Base-by-base conservation (phyloP, 1,140 invertebrate species). In the Euwallacea similis region DNA sequence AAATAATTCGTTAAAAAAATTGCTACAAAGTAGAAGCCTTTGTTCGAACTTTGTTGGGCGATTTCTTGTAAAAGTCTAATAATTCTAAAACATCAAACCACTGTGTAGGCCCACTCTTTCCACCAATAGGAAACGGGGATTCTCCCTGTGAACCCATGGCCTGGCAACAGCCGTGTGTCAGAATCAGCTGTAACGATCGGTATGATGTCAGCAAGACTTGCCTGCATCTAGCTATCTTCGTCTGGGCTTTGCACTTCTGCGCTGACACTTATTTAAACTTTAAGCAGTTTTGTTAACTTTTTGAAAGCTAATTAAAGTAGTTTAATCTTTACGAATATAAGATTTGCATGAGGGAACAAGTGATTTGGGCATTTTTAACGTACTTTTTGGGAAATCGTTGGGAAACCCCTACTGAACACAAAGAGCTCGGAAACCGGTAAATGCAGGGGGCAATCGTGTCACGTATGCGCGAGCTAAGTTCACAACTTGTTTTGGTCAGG, bases 111-210 rank as follows among this genome's bases (percentile, higher is more conserved):
- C 70, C 68, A 60, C 61, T 44, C 16, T 11, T 16, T 7, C 70
- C 53, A 69, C 78, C 78, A 79, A 79, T 79, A 60, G 69, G 63
- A 73, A 73, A 21, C 62, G 64, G 67, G 61, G 50, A 62, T 74
- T 72, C 65, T 63, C 71, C 67, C 76, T 74, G 65, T 73, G 65
- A 74, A 76, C 71, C 64, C 63, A 69, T 71, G 70, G 78, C 78
- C 78, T 79, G 78, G 78, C 76, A 79, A 79, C 78, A 79, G 77
- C 78, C 78, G 69, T 64, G 77, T 71, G 77, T 79, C 77, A 79
- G 76, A 79, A 77, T 79, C 78, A 79, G 78, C 78, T 79, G 78
- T 75, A 79, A 79, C 77, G 78, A 79, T 79, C 76, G 76, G 62
- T 50, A 33, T 13, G 73, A 50, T 11, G 21, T 33, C 21, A 33